phyloP scores from a whole-genome alignment of 2,113 vertebrate species.

The Eulemur rufifrons region DNA sequence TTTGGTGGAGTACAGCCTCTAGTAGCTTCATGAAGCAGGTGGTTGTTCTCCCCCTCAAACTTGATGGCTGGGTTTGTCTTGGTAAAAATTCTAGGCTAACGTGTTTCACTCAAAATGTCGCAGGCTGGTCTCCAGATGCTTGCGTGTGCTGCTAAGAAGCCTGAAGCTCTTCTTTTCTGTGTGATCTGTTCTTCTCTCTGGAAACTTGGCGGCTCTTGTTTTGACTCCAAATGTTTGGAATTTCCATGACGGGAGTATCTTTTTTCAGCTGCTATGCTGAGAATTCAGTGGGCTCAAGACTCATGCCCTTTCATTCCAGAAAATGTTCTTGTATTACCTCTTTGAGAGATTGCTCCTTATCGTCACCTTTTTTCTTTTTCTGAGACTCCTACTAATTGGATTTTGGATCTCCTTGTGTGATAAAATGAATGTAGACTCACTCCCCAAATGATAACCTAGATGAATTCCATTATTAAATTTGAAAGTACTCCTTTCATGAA shows the following conservation, averaged over 20 bases:
- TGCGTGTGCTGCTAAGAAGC: not conserved
- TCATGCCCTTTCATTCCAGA: not conserved
- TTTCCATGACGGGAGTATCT: not conserved
- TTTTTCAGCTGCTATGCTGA: not conserved
- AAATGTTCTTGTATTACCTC: not conserved
- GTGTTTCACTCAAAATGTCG: not conserved
- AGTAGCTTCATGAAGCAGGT: not conserved
- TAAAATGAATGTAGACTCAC: not conserved
- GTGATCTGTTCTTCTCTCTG: not conserved
- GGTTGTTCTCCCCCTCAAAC: not conserved
- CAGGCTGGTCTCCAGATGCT: not conserved
- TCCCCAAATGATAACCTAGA: constrained; percentile 38
- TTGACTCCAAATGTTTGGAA: not conserved
- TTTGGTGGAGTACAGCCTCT: not conserved
- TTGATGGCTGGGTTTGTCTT: not conserved
- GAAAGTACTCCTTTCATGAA: not conserved
- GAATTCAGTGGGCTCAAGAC: not conserved
- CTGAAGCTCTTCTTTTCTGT: not conserved
- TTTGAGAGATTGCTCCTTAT: not conserved
- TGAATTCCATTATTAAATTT: constrained; percentile 18
- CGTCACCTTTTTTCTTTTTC: not conserved
- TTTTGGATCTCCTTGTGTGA: not conserved
- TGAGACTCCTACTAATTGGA: not conserved
- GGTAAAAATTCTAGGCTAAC: not conserved
- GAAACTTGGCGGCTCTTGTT: not conserved